A percentile compares a stretch with the other conserved stretches of the same genome.
Conservation (phyloP, 2,113 vertebrate species). For the Toxotes chatareus region DNA sequence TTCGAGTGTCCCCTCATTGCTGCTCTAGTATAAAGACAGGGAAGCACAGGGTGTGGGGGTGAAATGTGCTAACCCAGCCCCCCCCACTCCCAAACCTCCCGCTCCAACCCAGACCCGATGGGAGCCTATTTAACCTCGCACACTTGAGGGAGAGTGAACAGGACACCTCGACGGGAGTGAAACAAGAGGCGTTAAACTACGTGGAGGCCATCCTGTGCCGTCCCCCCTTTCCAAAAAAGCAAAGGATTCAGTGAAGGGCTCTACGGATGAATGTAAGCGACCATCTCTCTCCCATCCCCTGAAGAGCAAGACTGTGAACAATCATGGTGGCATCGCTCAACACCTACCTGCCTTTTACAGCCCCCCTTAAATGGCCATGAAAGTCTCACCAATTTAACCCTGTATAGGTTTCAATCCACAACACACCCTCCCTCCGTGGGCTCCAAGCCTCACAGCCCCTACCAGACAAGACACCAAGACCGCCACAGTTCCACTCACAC, state of each 20-base stretch:
- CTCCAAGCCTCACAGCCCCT: too few species aligned
- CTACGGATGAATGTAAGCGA: slow-evolving; percentile 72
- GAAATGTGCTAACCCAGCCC: slow-evolving; percentile 13
- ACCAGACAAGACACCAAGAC: too few species aligned
- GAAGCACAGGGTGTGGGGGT: slow-evolving; percentile 5
- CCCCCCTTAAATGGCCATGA: slow-evolving; percentile 88
- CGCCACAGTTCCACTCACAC: too few species aligned
- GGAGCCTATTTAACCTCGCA: slow-evolving; percentile 77
- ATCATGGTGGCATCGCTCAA: slow-evolving; percentile 81
- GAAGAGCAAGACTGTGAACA: slow-evolving; percentile 82
- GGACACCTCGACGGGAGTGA: slow-evolving; percentile 65
- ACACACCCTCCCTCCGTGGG: slow-evolving; percentile 73
- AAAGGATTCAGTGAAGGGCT: slow-evolving; percentile 69
- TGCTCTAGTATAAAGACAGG: slow-evolving; percentile 49
- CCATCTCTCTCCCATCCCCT: slow-evolving; percentile 69
- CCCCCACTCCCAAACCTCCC: neutral
- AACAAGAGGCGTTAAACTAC: slow-evolving; percentile 70
- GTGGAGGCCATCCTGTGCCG: slow-evolving; percentile 66
- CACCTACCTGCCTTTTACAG: slow-evolving; percentile 91
- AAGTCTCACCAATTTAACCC: slow-evolving; percentile 81
- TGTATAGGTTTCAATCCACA: slow-evolving; percentile 73
- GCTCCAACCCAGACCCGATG: slow-evolving; percentile 70
- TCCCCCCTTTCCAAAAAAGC: slow-evolving; percentile 42
- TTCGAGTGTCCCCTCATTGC: slow-evolving; percentile 61
- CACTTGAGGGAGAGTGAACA: slow-evolving; percentile 74